Evolutionary conservation across 2,888 invertebrate species (phyloP).

Genomic region (Drosophila austrosaltans): DNA sequence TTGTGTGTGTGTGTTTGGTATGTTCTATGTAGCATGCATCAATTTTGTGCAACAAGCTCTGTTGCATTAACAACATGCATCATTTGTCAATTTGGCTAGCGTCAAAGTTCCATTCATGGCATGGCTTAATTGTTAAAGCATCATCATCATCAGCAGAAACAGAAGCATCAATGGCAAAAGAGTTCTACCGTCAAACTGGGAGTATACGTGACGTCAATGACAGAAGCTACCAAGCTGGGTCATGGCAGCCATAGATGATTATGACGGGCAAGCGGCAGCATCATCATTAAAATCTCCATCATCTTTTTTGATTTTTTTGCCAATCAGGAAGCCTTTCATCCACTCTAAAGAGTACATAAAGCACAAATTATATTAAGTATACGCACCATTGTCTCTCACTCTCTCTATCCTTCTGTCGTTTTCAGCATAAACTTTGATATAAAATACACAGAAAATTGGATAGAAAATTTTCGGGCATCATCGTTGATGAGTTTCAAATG

Average conservation of each 20-base stretch:
- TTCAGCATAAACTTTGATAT: neutral
- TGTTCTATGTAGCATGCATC: conserved; percentile 49
- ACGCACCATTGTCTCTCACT: conserved; percentile 22
- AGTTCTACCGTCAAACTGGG: conserved; percentile 6
- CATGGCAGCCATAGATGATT: conserved; percentile 7
- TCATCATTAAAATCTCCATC: conserved; percentile 5
- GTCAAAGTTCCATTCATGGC: conserved; percentile 5
- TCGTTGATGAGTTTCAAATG: neutral
- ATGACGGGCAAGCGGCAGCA: conserved; percentile 9
- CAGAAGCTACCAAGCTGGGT: neutral
- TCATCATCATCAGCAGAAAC: neutral
- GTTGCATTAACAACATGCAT: conserved; percentile 64
- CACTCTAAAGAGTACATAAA: neutral
- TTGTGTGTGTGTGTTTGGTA: neutral
- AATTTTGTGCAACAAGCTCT: conserved; percentile 38
- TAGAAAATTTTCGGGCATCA: neutral
- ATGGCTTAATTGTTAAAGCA: conserved; percentile 45
- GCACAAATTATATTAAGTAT: conserved; percentile 36
- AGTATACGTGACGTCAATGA: conserved; percentile 16
- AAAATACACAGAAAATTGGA: neutral
- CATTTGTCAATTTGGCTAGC: conserved; percentile 62
- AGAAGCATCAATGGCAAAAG: neutral
- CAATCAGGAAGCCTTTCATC: conserved; percentile 2
- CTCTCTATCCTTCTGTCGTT: neutral
- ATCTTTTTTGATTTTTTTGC: neutral